Conservation (phyloP, 2,797 vertebrate species). For the Hippocampus kuda region DNA sequence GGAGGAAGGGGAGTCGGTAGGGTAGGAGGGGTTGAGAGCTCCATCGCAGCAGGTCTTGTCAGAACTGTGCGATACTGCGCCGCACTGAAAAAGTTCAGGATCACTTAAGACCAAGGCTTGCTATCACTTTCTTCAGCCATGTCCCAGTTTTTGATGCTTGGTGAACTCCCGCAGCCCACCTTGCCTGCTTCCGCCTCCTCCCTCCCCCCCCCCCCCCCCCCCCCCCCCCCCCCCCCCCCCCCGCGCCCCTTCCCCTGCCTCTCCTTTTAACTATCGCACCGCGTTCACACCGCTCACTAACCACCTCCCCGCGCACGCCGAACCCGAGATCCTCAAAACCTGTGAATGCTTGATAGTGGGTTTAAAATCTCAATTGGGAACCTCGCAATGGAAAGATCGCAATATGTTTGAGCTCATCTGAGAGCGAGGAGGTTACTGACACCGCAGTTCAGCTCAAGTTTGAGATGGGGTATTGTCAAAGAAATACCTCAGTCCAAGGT, state of each 20-base stretch:
- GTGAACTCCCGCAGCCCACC: slow-evolving; percentile 36
- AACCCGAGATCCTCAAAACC: slow-evolving; percentile 17
- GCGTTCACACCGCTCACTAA: slow-evolving; percentile 48
- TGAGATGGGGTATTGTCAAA: neutral
- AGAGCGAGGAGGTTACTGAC: neutral
- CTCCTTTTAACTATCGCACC: slow-evolving; percentile 23
- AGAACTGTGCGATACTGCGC: slow-evolving; percentile 15
- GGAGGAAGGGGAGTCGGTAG: slow-evolving; percentile 31
- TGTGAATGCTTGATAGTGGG: slow-evolving; percentile 11
- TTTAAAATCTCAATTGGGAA: slow-evolving; percentile 16
- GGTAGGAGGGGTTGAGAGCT: slow-evolving; percentile 26
- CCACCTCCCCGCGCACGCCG: slow-evolving; percentile 18
- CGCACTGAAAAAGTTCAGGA: slow-evolving; percentile 24
- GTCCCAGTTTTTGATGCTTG: slow-evolving; percentile 18
- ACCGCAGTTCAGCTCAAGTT: neutral
- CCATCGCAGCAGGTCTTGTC: slow-evolving; percentile 25
- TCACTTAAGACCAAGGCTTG: slow-evolving; percentile 18
- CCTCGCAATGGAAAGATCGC: slow-evolving; percentile 4
- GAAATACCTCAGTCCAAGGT: neutral
- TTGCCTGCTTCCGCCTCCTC: slow-evolving; percentile 42
- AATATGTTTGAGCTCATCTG: neutral
- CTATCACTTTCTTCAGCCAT: slow-evolving; percentile 8
- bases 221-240: slow-evolving; percentile 6
- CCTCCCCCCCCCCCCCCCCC: no score
- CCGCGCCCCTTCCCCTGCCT: slow-evolving; percentile 12